A percentile compares a stretch with the other conserved stretches of the same genome.
phyloP scores from a whole-genome alignment of 2,888 invertebrate species.

The Dichetophora obliterata region DNA sequence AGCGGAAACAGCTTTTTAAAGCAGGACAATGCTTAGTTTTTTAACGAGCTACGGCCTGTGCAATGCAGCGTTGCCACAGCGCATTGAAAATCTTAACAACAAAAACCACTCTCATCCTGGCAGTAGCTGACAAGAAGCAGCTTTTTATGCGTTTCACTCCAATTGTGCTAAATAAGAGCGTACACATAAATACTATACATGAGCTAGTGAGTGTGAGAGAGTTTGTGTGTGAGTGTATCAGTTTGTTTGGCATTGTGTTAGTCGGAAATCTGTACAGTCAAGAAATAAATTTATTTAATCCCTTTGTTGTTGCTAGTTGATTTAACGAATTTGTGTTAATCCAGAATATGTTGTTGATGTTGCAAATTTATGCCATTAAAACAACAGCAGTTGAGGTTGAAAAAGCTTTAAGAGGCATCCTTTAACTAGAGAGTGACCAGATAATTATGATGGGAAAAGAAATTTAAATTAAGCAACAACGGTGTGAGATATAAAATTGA shows the following conservation, averaged over 20 bases:
- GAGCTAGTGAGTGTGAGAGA: background rate
- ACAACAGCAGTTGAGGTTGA: no score
- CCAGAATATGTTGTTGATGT: background rate
- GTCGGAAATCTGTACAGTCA: background rate
- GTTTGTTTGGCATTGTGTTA: background rate
- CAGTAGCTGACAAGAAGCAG: conserved; percentile 14
- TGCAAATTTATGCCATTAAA: conserved; percentile 6
- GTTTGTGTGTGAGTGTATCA: background rate
- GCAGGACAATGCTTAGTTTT: conserved; percentile 19
- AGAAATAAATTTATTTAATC: conserved; percentile 31
- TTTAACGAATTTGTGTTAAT: conserved; percentile 22
- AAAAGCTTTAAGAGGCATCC: no score
- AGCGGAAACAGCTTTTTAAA: conserved; percentile 16
- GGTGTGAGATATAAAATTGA: no score
- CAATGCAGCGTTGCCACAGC: background rate
- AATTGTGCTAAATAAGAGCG: background rate
- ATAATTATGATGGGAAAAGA: no score
- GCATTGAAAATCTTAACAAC: conserved; percentile 13
- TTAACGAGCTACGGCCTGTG: background rate
- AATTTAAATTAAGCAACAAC: no score
- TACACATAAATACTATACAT: background rate
- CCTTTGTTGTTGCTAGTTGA: conserved; percentile 12
- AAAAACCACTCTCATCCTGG: background rate
- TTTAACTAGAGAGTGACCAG: no score
- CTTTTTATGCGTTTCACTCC: conserved; percentile 12